phyloP scores from a whole-genome alignment of 2,113 vertebrate species.

The Anoura caudifer region DNA sequence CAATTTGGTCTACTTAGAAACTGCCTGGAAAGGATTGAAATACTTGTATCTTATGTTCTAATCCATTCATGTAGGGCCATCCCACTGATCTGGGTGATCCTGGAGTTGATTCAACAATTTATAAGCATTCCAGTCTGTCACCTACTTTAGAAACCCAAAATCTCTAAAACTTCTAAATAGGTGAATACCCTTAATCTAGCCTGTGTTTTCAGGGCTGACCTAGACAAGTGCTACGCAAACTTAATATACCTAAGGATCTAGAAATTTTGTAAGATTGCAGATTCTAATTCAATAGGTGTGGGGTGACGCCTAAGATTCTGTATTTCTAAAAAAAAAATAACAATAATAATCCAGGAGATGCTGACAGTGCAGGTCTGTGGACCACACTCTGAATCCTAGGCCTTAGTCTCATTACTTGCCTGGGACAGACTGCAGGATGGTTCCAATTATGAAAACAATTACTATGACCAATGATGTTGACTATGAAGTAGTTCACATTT shows the following conservation, averaged over 20 bases:
- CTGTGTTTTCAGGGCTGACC: not conserved
- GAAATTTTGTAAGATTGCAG: not conserved
- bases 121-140: not conserved
- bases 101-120: not conserved
- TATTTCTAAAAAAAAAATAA: not conserved
- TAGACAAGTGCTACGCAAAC: not conserved
- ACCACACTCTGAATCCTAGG: not conserved
- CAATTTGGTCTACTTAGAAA: not conserved
- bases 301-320: not conserved
- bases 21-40: not conserved
- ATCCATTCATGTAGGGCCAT: not conserved
- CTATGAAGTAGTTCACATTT: slow-evolving; percentile 60
- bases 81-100: not conserved
- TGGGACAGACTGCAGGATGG: not conserved
- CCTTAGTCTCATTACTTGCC: not conserved
- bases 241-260: not conserved
- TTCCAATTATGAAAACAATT: slow-evolving; percentile 57
- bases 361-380: not conserved
- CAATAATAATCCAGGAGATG: not conserved
- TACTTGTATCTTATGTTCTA: not conserved
- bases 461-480: slow-evolving; percentile 30
- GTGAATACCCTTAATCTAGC: not conserved
- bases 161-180: not conserved
- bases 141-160: not conserved
- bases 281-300: not conserved